Evolutionary conservation across 2,888 invertebrate species (phyloP).

Genomic region (Margaritifera margaritifera): DNA sequence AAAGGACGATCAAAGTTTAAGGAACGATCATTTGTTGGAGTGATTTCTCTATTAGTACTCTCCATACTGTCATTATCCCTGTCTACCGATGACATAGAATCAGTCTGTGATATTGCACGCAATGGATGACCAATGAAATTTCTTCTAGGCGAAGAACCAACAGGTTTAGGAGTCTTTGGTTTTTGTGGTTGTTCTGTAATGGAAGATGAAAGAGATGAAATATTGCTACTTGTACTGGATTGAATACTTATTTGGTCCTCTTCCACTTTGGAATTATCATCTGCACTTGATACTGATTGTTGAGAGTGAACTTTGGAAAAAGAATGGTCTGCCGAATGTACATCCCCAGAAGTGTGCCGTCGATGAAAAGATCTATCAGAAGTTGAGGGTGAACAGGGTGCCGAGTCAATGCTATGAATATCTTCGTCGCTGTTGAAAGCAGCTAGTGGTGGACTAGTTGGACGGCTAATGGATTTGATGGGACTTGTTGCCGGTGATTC

Average conservation of each 20-base stretch:
- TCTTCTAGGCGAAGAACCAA: conserved; percentile 36
- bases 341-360: conserved; percentile 47
- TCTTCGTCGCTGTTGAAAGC: conserved; percentile 46
- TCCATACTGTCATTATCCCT: conserved; percentile 13
- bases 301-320: not conserved
- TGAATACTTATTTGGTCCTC: conserved; percentile 39
- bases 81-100: conserved; percentile 31
- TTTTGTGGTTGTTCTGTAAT: conserved; percentile 39
- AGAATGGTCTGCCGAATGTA: conserved; percentile 14
- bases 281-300: not conserved
- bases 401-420: conserved; percentile 41
- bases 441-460: conserved; percentile 43
- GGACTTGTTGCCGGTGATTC: conserved; percentile 31
- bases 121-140: conserved; percentile 41
- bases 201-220: conserved; percentile 22
- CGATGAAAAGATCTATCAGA: conserved; percentile 33
- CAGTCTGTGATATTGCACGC: conserved; percentile 3
- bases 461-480: conserved; percentile 22
- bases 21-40: not conserved
- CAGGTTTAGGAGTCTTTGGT: conserved; percentile 53
- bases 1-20: conserved; percentile 7
- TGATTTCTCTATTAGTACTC: conserved; percentile 1
- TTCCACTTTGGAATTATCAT: conserved; percentile 10
- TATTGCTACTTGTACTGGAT: conserved; percentile 26
- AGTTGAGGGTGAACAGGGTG: conserved; percentile 45